phyloP scores from a whole-genome alignment of 2,113 vertebrate species.

The Brevimyrus niger region DNA sequence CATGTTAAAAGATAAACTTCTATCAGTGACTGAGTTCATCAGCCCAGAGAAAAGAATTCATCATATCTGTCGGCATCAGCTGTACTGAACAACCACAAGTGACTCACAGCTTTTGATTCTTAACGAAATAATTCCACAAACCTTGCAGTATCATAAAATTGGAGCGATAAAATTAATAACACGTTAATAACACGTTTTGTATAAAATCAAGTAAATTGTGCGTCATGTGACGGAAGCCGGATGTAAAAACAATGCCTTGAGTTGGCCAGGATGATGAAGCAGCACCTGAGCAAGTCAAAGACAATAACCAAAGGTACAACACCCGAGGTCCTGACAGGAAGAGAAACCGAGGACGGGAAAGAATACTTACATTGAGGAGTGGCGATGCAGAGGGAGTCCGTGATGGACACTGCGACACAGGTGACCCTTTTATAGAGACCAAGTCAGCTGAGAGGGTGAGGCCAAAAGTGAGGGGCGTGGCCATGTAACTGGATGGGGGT shows the following conservation, averaged over 20 bases:
- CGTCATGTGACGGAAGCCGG: not conserved
- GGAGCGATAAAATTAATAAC: not conserved
- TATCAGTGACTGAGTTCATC: not conserved
- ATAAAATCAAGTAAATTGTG: not conserved
- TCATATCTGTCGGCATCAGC: not conserved
- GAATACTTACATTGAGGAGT: slow-evolving; percentile 8
- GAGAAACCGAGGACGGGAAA: not conserved
- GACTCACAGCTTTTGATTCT: not conserved
- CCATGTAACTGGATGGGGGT: not conserved
- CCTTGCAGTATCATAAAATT: not conserved
- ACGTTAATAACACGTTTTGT: not conserved
- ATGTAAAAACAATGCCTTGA: not conserved
- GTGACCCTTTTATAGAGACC: slow-evolving; percentile 3
- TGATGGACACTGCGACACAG: not conserved
- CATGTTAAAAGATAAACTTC: not conserved
- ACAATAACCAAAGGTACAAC: not conserved
- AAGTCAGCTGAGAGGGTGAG: slow-evolving; percentile 9
- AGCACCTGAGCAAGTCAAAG: not conserved
- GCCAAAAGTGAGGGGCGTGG: not conserved
- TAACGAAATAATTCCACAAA: not conserved
- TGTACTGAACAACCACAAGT: not conserved
- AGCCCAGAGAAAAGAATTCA: not conserved
- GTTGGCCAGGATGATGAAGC: not conserved
- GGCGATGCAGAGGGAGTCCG: not conserved
- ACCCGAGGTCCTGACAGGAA: not conserved